Evolutionary conservation across 2,888 invertebrate species (phyloP).

Genomic region (Lasioglossum vierecki): DNA sequence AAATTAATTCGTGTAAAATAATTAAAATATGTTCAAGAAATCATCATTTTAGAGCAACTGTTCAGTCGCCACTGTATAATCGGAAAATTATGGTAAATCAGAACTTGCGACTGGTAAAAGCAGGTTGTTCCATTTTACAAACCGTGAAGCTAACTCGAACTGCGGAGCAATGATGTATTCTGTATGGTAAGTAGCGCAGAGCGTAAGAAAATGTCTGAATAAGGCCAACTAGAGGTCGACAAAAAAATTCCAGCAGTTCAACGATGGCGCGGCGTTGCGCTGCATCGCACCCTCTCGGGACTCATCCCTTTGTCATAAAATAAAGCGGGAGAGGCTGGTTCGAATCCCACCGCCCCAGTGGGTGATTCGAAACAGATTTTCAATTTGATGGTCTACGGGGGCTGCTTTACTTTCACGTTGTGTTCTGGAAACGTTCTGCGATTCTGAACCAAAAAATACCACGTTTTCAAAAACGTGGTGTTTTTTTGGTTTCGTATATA

Average conservation of each 20-base stretch:
- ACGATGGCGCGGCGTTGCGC: not conserved
- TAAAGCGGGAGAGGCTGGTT: slow-evolving; percentile 11
- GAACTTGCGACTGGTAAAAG: not conserved
- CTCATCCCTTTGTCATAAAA: slow-evolving; percentile 17
- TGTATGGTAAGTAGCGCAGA: slow-evolving; percentile 15
- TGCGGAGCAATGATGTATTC: not conserved
- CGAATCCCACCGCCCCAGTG: not conserved
- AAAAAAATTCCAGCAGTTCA: slow-evolving; percentile 15
- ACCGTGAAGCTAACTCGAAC: not conserved
- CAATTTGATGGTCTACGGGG: slow-evolving; percentile 8
- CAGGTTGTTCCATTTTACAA: not conserved
- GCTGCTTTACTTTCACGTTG: not conserved
- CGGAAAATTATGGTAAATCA: not conserved
- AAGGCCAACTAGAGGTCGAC: slow-evolving; percentile 9
- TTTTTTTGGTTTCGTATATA: no score
- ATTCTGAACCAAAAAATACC: not conserved
- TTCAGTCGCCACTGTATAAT: slow-evolving; percentile 40
- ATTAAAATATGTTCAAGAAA: no score
- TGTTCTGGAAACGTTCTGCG: not conserved
- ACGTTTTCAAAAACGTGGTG: no score
- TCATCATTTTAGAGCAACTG: no score
- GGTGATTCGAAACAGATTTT: slow-evolving; percentile 18
- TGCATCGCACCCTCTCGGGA: slow-evolving; percentile 11
- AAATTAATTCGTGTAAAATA: no score
- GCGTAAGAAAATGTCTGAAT: slow-evolving; percentile 14